Evolutionary conservation across 2,113 vertebrate species (phyloP), one percentile per base, ranked within the genome.

Genomic region (Entomyzon cyanotis): DNA sequence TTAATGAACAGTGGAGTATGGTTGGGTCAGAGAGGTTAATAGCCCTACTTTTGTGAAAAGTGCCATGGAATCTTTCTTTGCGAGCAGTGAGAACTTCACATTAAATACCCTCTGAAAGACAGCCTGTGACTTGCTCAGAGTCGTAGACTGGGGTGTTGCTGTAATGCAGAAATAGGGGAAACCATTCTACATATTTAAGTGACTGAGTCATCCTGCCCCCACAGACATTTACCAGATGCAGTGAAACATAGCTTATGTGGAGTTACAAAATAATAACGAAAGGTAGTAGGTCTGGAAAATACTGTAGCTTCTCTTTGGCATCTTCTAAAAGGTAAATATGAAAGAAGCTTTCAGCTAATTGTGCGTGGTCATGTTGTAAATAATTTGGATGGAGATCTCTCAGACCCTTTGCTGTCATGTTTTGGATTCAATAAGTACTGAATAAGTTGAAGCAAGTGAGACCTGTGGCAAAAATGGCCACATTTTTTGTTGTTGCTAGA

Each of bases 11-110:
- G 65, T 39, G 24, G 87, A 90, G 69, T 93, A 93, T 52, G 65
- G 74, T 80, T 25, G 9, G 92, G 87, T 95, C 94, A 95, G 56
- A 74, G 53, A 92, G 94, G 84, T 96, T 94, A 96, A 97, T 93
- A 93, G 96, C 84, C 58, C 63, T 87, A 56, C 92, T 97, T 93
- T 59, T 35, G 42, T 82, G 42, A 63, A 70, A 84, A 96, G 78
- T 80, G 62, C 42, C 68, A 41, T 55, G 59, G 70, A 69, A 94
- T 87, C 81, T 80, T 63, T 88, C 85, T 63, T 69, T 78, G 63
- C 33, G 47, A 85, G 60, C 53, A 70, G 15, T 53, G 53, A 92
- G 86, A 84, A 67, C 33, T 20, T 94, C 44, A 59, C 33, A 41
- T 37, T 86, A 91, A 88, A 80, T 55, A 55, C 7, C 17, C 21